phyloP scores from a whole-genome alignment of 2,888 invertebrate genomes.

The Eurois occulta region DNA sequence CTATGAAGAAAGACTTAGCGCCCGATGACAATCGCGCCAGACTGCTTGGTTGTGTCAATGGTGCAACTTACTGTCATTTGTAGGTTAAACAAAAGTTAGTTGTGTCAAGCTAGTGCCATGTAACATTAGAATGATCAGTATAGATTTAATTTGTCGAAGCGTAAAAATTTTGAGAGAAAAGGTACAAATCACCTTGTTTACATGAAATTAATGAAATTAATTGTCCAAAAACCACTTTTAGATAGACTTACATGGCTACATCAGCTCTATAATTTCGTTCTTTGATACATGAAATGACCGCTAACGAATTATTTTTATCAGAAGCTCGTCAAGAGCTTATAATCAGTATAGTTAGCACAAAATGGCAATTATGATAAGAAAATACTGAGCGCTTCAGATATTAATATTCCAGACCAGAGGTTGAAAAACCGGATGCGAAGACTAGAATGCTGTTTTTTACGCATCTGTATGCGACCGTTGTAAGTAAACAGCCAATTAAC shows the following conservation, averaged over 20 bases:
- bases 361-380: conserved; percentile 35
- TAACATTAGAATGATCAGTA: conserved; percentile 30
- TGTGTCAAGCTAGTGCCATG: conserved; percentile 31
- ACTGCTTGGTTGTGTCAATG: conserved; percentile 30
- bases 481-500: conserved; percentile 62
- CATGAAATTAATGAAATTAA: not conserved
- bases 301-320: conserved; percentile 2
- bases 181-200: not conserved
- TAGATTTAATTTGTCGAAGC: conserved; percentile 1
- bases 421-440: conserved; percentile 48
- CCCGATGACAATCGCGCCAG: conserved; percentile 23
- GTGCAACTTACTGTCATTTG: conserved; percentile 43
- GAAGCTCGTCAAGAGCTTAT: conserved; percentile 2
- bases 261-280: not conserved
- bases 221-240: not conserved
- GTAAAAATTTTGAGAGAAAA: conserved; percentile 23
- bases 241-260: not conserved
- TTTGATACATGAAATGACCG: not conserved
- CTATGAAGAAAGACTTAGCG: conserved; percentile 34
- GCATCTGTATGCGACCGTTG: conserved; percentile 53
- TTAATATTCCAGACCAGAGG: conserved; percentile 19
- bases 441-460: conserved; percentile 58
- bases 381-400: conserved; percentile 15
- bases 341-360: conserved; percentile 22
- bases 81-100: conserved; percentile 49